Conservation (phyloP, 2,888 invertebrate genomes). For the Athetis lepigone region DNA sequence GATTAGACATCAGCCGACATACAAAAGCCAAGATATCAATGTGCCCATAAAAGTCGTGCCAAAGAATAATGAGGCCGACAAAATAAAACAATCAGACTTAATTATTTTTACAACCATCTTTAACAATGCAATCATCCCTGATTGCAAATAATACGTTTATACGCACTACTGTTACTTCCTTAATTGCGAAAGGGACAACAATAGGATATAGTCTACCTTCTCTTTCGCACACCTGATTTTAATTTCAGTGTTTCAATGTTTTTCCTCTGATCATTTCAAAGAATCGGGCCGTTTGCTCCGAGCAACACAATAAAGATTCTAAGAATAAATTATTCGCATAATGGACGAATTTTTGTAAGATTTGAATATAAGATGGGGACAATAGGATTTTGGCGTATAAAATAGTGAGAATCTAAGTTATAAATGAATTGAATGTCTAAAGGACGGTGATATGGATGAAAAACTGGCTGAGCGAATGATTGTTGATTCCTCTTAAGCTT, state of each 20-base stretch:
- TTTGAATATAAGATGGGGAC: constrained; percentile 21
- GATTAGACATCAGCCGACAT: constrained; percentile 6
- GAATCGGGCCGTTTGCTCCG: constrained; percentile 54
- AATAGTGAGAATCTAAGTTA: neutral
- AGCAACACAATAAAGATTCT: constrained; percentile 57
- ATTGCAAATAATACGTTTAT: constrained; percentile 41
- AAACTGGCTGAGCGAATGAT: no score
- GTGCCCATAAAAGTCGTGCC: constrained; percentile 41
- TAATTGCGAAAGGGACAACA: constrained; percentile 47
- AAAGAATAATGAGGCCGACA: constrained; percentile 40
- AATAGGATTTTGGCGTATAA: constrained; percentile 7
- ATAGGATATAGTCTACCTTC: constrained; percentile 27
- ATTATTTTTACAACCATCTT: constrained; percentile 43
- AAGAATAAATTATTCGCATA: constrained; percentile 55
- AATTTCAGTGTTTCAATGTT: constrained; percentile 56
- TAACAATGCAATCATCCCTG: constrained; percentile 44
- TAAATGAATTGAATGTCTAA: no score
- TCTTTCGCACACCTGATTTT: constrained; percentile 53
- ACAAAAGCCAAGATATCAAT: constrained; percentile 25
- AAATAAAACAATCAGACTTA: constrained; percentile 50
- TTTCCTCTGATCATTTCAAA: constrained; percentile 54
- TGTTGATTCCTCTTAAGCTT: no score
- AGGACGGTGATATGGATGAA: no score
- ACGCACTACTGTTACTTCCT: constrained; percentile 34
- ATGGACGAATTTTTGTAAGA: constrained; percentile 30